A percentile compares a stretch with the other conserved stretches of the same genome.
Evolutionary conservation across 2,888 invertebrate genomes (phyloP).

Genomic region (Agrochola lota): DNA sequence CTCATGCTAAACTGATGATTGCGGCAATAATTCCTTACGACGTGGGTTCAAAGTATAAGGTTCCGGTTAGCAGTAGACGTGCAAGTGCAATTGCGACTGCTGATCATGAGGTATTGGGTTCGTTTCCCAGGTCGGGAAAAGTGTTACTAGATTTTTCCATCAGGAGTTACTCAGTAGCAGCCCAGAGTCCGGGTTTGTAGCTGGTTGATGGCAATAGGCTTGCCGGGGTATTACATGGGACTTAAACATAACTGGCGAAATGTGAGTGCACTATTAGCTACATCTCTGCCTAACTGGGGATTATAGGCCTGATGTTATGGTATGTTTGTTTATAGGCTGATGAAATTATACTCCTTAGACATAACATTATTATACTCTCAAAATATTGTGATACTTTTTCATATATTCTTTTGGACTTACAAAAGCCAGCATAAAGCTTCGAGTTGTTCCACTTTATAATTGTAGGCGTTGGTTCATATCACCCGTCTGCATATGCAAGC

Average conservation of each 20-base stretch:
- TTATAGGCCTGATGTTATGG: not conserved
- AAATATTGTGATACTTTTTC: not conserved
- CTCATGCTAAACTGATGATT: too few relatives aligned
- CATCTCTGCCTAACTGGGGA: not conserved
- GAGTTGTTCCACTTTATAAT: slow-evolving; percentile 59
- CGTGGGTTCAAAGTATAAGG: too few relatives aligned
- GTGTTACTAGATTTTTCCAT: not conserved
- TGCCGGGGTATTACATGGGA: too few relatives aligned
- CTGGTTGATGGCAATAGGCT: not conserved
- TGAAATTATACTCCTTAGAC: not conserved
- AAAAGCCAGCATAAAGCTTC: slow-evolving; percentile 39
- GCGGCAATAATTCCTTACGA: too few relatives aligned
- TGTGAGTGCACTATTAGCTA: not conserved
- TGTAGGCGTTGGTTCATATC: slow-evolving; percentile 62
- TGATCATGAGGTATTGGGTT: not conserved
- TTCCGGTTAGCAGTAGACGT: not conserved
- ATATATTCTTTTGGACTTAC: slow-evolving; percentile 8
- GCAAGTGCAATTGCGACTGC: not conserved
- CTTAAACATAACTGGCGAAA: not conserved
- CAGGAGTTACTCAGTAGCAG: not conserved
- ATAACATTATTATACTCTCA: not conserved
- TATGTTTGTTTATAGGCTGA: not conserved
- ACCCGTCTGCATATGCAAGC: slow-evolving; percentile 60
- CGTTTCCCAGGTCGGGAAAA: not conserved
- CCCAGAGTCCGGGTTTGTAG: not conserved